Evolutionary conservation across 2,113 vertebrate species (phyloP).

Genomic region (Dasyprocta punctata): DNA sequence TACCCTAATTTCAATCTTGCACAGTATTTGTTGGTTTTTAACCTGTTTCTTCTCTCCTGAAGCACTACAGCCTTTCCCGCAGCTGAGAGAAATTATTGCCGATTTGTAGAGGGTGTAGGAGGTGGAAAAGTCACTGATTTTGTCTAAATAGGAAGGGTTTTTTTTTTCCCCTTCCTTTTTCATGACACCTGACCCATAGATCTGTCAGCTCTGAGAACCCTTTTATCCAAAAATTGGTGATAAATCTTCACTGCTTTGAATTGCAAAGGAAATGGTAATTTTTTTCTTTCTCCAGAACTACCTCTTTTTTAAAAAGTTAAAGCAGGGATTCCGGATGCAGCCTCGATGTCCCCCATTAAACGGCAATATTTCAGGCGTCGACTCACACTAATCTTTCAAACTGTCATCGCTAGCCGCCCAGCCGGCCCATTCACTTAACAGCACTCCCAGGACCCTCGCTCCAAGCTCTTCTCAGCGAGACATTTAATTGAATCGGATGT

Average conservation of each 20-base stretch:
- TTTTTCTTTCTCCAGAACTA: constrained; percentile 39
- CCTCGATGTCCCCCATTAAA: constrained; percentile 78
- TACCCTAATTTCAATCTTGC: neutral
- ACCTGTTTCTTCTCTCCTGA: neutral
- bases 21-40: neutral
- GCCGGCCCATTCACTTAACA: constrained; percentile 59
- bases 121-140: neutral
- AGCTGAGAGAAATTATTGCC: constrained; percentile 15
- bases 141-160: constrained; percentile 34
- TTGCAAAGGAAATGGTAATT: constrained; percentile 53
- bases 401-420: constrained; percentile 69
- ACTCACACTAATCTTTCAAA: constrained; percentile 77
- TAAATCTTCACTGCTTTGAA: constrained; percentile 14
- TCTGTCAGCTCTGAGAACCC: constrained; percentile 11
- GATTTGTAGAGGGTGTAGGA: neutral
- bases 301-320: neutral
- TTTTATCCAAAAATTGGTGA: constrained; percentile 25
- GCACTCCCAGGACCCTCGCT: constrained; percentile 60
- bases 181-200: constrained; percentile 66
- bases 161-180: constrained; percentile 36
- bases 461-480: constrained; percentile 66
- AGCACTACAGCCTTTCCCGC: neutral
- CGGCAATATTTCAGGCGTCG: constrained; percentile 80
- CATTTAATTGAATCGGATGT: constrained; percentile 82
- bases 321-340: constrained; percentile 71